Base-by-base conservation (phyloP, 92 coral and sea anemone genomes). In the Hydrozoanthus gracilis region DNA sequence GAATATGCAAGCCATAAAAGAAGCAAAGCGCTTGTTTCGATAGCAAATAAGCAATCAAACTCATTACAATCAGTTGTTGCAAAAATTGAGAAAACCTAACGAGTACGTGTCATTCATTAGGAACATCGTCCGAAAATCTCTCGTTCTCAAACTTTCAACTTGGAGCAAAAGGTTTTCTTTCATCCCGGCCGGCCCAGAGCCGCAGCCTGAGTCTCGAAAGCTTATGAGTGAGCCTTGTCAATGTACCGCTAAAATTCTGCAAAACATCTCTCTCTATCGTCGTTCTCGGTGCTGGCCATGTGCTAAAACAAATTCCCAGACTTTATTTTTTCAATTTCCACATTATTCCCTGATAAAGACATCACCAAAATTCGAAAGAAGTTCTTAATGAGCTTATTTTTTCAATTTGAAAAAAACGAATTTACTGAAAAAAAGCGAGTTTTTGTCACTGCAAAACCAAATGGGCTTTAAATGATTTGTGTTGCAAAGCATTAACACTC, bases 211-310 rank as follows among this genome's bases (percentile, higher is more conserved):
- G 77, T 72, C 77, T 72, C 77, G 48, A 8, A 72, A 44, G 77
- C 77, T 72, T 72, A 27, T 27, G 77, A 48, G 77, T 47, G 52
- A 72, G 77, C 77, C 52, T 72, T 12, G 77, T 48, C 50, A 72
- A 72, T 17, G 77, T 20, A 72, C 50, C 52, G n/a, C 15, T 4
- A 47, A 72, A 47, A 44, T 14, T 48, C 52, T 72, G 77, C 77
- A 48, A 8, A 72, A 72, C 77, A 72, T 72, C 77, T 72, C 49
- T 17, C 17, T 44, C 77, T 72, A 47, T 9, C 77, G 8, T 20
- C 76, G 35, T 71, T 7, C 66, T 18, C 66, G 3, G 1, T 13
- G 16, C 66, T 20, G 20, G 20, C 16, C 68, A 14, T 61, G 68
- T 61, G 68, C 68, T 61, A 16, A 61, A 14, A 61, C 68, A 20